phyloP scores from a whole-genome alignment of 2,888 invertebrate genomes.

The Escarpia spicata region DNA sequence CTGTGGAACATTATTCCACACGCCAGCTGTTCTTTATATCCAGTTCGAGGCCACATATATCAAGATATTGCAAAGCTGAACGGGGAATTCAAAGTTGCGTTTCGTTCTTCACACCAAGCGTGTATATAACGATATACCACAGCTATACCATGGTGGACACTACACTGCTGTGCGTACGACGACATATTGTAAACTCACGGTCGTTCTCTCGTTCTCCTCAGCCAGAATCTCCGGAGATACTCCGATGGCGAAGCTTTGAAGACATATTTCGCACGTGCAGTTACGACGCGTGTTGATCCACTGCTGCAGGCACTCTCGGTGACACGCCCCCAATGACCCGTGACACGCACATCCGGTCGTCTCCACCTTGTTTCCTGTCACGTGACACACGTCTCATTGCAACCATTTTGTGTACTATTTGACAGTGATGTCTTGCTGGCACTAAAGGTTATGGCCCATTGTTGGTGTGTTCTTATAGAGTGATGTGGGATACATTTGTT shows the following conservation, averaged over 20 bases:
- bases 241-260: not conserved
- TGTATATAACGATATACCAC: not conserved
- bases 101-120: no score
- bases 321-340: not conserved
- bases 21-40: no score
- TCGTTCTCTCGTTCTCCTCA: not conserved
- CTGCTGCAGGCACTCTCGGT: not conserved
- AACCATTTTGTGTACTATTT: not conserved
- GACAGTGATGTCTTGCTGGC: no score
- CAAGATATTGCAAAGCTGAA: no score
- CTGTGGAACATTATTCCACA: no score
- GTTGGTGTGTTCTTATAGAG: no score
- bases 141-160: not conserved
- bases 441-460: no score
- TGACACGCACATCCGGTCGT: not conserved
- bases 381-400: not conserved
- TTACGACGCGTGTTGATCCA: slow-evolving; percentile 12
- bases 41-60: no score
- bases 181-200: not conserved
- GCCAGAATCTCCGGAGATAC: not conserved
- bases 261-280: not conserved
- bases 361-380: slow-evolving; percentile 3
- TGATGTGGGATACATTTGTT: no score
- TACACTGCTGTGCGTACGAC: not conserved
- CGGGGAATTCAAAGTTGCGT: no score